Percentiles rank a stretch among this genome's conserved stretches.
phyloP scores from a whole-genome alignment of 2,888 invertebrate species.

The Acanthosepion pharaonis region DNA sequence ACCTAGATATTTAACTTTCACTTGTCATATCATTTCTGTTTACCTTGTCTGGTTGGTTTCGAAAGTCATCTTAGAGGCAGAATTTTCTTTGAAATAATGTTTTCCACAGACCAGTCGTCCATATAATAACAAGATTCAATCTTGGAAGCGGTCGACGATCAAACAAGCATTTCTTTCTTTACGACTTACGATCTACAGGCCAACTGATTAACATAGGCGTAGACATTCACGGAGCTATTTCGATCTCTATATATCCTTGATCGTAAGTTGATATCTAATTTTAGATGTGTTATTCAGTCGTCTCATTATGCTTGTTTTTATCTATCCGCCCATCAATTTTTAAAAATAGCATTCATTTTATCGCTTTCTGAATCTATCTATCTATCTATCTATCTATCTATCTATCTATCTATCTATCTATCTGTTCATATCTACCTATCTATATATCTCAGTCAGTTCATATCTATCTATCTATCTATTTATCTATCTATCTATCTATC shows the following conservation, averaged over 20 bases:
- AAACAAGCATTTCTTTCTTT: background rate
- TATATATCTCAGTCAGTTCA: too few species aligned
- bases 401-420: too few species aligned
- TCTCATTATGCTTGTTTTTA: background rate
- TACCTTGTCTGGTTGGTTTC: background rate
- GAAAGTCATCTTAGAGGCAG: background rate
- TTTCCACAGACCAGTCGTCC: background rate
- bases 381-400: too few species aligned
- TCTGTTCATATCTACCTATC: too few species aligned
- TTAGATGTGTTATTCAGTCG: background rate
- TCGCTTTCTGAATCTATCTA: too few species aligned
- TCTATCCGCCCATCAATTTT: too few species aligned
- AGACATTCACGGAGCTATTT: background rate
- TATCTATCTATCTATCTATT: too few species aligned
- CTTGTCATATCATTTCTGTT: background rate
- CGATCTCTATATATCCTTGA: background rate
- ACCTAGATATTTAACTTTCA: background rate
- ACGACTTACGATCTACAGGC: background rate
- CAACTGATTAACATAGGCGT: background rate
- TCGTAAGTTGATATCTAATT: background rate
- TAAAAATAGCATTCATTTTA: too few species aligned
- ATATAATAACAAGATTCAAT: background rate
- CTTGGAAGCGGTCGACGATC: background rate
- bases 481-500: too few species aligned
- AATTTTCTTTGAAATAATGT: background rate